These are phyloP conservation scores for Aldrovandia affinis DNA, from an alignment of 2,797 vertebrate genomes.

Conservation along the genomic window DNA sequence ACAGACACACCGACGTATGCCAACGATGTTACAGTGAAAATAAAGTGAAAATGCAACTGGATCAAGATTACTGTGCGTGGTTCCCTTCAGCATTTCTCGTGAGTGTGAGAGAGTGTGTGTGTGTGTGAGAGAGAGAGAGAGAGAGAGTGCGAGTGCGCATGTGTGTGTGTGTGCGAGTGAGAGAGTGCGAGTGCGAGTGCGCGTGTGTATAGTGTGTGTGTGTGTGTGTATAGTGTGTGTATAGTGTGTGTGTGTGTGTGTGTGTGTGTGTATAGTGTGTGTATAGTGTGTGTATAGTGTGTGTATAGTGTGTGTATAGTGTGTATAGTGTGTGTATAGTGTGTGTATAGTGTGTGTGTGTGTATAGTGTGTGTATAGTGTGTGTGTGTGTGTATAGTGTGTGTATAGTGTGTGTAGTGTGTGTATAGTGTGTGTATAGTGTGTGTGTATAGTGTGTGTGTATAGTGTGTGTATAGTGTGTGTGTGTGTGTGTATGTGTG, in stretches of 20 bases:
- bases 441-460: background rate
- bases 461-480: background rate
- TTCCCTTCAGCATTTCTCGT: constrained; percentile 65
- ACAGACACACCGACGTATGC: background rate
- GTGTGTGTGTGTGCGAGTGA: background rate
- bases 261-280: no score
- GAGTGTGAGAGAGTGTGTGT: background rate
- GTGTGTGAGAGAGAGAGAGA: background rate
- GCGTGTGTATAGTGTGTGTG: background rate
- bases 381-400: no score
- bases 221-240: no score
- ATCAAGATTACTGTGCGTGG: background rate
- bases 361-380: no score
- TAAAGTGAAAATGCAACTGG: no score
- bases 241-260: background rate
- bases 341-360: no score
- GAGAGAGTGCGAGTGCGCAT: background rate
- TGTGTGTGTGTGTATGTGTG: no score
- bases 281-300: no score
- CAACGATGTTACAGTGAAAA: no score
- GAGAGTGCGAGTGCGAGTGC: background rate
- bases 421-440: background rate
- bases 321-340: background rate
- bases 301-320: no score
- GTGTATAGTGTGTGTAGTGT: no score